A percentile compares a stretch with the other conserved stretches of the same genome.
Conservation (phyloP, 2,113 vertebrate species). For the Trematocara variabile region DNA sequence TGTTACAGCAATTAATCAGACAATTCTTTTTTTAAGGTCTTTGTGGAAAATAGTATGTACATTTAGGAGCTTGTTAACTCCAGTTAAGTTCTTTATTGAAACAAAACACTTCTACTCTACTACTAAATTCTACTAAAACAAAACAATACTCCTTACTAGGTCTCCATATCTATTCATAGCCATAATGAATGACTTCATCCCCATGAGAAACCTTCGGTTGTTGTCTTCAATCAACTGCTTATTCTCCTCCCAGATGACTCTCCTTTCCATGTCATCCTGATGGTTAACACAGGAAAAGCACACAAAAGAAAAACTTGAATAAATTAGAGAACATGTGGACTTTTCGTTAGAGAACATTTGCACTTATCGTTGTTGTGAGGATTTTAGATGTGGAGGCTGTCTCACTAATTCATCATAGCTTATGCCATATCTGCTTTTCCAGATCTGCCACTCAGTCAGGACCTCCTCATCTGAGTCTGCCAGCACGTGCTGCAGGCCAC, state of each 20-base stretch:
- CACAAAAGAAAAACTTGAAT: background rate
- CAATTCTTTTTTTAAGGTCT: background rate
- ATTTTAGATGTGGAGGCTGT: background rate
- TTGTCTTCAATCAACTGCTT: constrained; percentile 62
- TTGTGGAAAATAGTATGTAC: background rate
- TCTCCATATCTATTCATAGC: constrained; percentile 77
- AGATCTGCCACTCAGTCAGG: constrained; percentile 62
- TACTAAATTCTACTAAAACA: background rate
- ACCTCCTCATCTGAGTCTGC: constrained; percentile 65
- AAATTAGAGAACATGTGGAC: background rate
- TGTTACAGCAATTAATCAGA: background rate
- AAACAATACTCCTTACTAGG: constrained; percentile 45
- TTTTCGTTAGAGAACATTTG: background rate
- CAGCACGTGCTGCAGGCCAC: background rate
- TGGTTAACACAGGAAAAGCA: background rate
- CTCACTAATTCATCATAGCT: constrained; percentile 59
- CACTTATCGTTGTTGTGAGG: background rate
- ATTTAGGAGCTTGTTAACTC: background rate
- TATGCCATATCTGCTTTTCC: constrained; percentile 65
- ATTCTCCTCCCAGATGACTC: constrained; percentile 70
- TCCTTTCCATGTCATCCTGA: constrained; percentile 60
- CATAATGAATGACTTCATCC: constrained; percentile 67
- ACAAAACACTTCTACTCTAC: background rate
- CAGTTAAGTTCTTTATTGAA: background rate
- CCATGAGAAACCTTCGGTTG: constrained; percentile 57